Evolutionary conservation across 2,113 vertebrate genomes (phyloP).

Genomic region (Phrynocephalus versicolor): DNA sequence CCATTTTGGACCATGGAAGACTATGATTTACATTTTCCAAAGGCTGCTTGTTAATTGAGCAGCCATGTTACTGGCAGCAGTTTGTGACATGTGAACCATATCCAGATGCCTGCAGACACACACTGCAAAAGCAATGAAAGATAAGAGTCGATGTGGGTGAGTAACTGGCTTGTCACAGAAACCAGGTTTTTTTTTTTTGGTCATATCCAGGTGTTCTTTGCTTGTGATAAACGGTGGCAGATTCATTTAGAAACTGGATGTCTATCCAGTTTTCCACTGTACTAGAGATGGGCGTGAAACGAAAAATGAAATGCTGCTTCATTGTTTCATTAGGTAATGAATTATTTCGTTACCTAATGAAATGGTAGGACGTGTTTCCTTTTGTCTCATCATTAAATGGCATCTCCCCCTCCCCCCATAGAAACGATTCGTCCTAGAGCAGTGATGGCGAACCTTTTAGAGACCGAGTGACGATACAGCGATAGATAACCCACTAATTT

Average conservation of each 20-base stretch:
- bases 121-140: neutral
- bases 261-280: too few species aligned
- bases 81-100: neutral
- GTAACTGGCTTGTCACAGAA: neutral
- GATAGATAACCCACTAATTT: too few species aligned
- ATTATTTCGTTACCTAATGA: too few species aligned
- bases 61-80: neutral
- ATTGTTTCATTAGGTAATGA: too few species aligned
- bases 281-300: too few species aligned
- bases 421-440: too few species aligned
- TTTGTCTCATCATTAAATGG: too few species aligned
- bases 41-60: neutral
- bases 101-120: neutral
- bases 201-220: neutral
- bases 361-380: too few species aligned
- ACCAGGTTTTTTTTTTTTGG: neutral
- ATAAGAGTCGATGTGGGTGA: neutral
- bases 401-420: too few species aligned
- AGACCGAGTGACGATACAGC: too few species aligned
- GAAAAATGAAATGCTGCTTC: too few species aligned
- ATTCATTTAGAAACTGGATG: neutral
- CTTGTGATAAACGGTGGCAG: neutral
- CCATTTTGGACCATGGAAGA: neutral
- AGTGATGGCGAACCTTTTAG: too few species aligned
- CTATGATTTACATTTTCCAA: neutral